Evolutionary conservation across 2,797 vertebrate species (phyloP), one percentile per base, ranked within the genome.

Genomic region (Pterois miles): DNA sequence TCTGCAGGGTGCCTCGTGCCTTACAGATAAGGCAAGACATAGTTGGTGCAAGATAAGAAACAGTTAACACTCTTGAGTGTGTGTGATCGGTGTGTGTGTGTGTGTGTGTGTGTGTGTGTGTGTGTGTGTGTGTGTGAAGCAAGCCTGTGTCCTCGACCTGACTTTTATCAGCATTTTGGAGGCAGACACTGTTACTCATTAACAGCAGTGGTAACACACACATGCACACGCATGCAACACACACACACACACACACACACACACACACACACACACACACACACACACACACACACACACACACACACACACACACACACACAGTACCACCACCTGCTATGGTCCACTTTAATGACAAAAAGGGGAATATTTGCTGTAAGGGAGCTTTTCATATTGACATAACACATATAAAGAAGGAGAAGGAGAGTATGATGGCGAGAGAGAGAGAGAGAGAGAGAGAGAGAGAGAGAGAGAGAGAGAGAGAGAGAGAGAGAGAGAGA

Each of bases 101-200:
- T 62, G 59, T 57, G 50, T 56, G 57, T 64, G 58, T 43, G 48
- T 58, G 31, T 62, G 13, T 57, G 46, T 73, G 50, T 56, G 78
- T 34, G 29, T 54, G 38, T 62, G 59, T 57, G 50, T 56, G 57
- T 64, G 58, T 43, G 48, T 54, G 74, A 43, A 54, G 65, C 38
- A 31, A 18, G 66, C 33, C n/a, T 0, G 60, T 74, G 87, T 92
- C 86, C 88, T 90, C 84, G 70, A 91, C 86, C 84, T 82, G 70
- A 86, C 78, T 71, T 85, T 93, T 92, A 93, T 93, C 89, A 87
- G 70, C 66, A 54, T 80, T 80, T 78, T 89, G 89, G 89, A 93
- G 91, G 89, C 90, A 90, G 88, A 91, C 91, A 53, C 81, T 52
- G 89, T 93, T 88, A 93, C 80, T 89, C 72, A 94, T 94, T 95